Conservation (phyloP, 2,888 invertebrate species). For the Steinernema carpocapsae region DNA sequence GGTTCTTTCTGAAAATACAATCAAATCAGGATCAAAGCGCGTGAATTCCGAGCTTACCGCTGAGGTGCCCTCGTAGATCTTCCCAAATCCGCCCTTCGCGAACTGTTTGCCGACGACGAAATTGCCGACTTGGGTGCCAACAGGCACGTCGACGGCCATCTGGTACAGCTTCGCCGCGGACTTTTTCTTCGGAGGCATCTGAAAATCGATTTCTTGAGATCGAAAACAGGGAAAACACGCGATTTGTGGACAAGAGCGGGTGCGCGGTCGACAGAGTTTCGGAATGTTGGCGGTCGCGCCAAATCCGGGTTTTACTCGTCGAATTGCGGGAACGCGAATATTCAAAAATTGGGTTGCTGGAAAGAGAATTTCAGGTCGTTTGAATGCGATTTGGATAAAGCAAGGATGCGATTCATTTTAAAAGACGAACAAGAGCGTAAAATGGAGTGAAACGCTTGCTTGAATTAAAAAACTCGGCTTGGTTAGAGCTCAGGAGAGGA, state of each 20-base stretch:
- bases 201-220: neutral
- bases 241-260: neutral
- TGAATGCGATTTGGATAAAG: too few species aligned
- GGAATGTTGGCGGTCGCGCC: neutral
- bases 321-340: neutral
- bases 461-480: too few species aligned
- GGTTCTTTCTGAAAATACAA: constrained; percentile 40
- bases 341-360: neutral
- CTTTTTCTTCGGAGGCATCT: constrained; percentile 30
- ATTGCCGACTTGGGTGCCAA: neutral
- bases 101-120: constrained; percentile 62
- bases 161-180: neutral
- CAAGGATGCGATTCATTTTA: too few species aligned
- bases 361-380: too few species aligned
- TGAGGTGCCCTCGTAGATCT: constrained; percentile 63
- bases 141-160: constrained; percentile 27
- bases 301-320: constrained; percentile 6
- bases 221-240: neutral
- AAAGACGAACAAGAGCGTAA: too few species aligned
- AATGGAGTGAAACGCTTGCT: too few species aligned
- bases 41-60: constrained; percentile 44
- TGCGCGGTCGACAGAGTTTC: neutral
- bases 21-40: neutral
- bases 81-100: constrained; percentile 68
- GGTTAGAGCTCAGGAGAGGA: too few species aligned